Conservation (phyloP, 1,140 invertebrate species). For the Pteromalus puparum region DNA sequence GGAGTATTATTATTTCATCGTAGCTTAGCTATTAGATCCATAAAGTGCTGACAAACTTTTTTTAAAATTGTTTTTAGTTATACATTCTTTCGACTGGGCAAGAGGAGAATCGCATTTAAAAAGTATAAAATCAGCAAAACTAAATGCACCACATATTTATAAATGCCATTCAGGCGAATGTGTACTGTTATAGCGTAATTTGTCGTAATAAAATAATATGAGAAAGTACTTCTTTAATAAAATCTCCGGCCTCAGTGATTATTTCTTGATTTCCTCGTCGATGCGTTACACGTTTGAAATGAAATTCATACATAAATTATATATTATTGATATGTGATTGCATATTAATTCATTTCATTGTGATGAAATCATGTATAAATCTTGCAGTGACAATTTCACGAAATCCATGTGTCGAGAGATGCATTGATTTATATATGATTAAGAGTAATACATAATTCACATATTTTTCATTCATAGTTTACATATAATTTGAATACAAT, state of each 20-base stretch:
- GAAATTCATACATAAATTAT: slow-evolving; percentile 23
- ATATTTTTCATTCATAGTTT: slow-evolving; percentile 7
- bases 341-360: neutral
- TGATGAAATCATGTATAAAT: slow-evolving; percentile 19
- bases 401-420: neutral
- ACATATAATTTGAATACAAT: slow-evolving; percentile 36
- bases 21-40: neutral
- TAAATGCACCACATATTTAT: slow-evolving; percentile 25
- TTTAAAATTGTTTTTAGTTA: neutral
- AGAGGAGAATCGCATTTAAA: neutral
- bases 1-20: neutral
- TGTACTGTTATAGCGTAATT: neutral
- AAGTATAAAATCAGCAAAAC: neutral
- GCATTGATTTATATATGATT: slow-evolving; percentile 6
- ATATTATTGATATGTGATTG: slow-evolving; percentile 1
- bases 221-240: neutral
- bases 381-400: slow-evolving; percentile 11
- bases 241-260: neutral
- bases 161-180: slow-evolving; percentile 34
- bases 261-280: neutral
- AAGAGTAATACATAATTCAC: slow-evolving; percentile 5
- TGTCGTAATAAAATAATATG: slow-evolving; percentile 18
- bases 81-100: neutral
- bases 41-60: neutral
- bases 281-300: neutral